Percentiles rank a stretch among this genome's conserved stretches.
Evolutionary conservation across 1,140 invertebrate genomes (phyloP).

Genomic region (Sycophaga agraensis): DNA sequence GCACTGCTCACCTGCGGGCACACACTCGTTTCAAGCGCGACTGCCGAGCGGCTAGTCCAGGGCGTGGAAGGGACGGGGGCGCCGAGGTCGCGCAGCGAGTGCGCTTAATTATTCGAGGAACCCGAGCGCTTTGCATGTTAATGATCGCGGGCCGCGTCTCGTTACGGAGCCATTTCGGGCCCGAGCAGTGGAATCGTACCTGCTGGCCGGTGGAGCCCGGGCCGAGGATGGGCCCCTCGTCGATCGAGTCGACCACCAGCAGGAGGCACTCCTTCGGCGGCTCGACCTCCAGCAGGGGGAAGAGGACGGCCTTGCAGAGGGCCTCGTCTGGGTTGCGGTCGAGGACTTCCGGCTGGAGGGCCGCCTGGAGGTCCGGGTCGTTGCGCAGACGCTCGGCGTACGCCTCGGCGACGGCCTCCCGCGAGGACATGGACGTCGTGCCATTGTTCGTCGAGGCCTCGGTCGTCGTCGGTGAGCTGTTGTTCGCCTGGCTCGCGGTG

Average conservation of each 20-base stretch:
- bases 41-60: too few species aligned
- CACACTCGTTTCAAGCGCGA: too few species aligned
- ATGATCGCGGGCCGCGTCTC: too few species aligned
- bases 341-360: constrained; percentile 70
- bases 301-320: constrained; percentile 83
- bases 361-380: constrained; percentile 75
- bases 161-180: too few species aligned
- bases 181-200: too few species aligned
- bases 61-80: too few species aligned
- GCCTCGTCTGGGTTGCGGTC: constrained; percentile 86
- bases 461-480: constrained; percentile 1
- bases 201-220: not conserved
- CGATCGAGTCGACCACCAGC: constrained; percentile 88
- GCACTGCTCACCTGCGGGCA: constrained; percentile 14
- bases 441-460: constrained; percentile 26
- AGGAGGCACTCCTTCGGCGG: constrained; percentile 81
- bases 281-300: constrained; percentile 82
- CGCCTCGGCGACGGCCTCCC: constrained; percentile 66
- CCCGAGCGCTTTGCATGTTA: too few species aligned
- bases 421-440: constrained; percentile 44
- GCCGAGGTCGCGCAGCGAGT: too few species aligned
- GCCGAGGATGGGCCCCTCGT: constrained; percentile 65
- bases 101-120: too few species aligned
- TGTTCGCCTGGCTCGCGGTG: constrained; percentile 29
- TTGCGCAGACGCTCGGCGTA: constrained; percentile 78